Conservation (phyloP, 2,113 vertebrate genomes). For the Gymnobelideus leadbeateri region DNA sequence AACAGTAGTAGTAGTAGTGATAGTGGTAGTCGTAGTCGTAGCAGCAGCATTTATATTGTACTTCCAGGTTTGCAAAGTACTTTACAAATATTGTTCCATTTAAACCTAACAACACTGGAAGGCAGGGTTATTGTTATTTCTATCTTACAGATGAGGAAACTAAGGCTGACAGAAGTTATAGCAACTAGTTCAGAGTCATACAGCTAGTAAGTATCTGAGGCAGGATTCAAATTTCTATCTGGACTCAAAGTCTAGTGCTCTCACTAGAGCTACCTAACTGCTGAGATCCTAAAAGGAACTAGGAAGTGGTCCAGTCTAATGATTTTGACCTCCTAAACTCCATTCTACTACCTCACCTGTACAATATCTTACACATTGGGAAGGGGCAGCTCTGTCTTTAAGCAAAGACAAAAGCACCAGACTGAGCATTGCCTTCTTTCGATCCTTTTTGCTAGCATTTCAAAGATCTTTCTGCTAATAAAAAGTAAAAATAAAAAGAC, state of each 20-base stretch:
- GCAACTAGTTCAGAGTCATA: background rate
- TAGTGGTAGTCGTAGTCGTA: no score
- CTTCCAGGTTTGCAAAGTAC: background rate
- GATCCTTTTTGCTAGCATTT: background rate
- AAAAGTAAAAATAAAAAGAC: background rate
- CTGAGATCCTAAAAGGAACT: background rate
- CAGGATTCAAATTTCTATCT: background rate
- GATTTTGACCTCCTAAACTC: background rate
- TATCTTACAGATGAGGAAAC: background rate
- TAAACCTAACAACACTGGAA: background rate
- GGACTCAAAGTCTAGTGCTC: background rate
- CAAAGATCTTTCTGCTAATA: background rate
- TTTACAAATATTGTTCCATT: background rate
- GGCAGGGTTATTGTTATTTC: background rate
- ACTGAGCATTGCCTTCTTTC: background rate
- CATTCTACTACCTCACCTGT: background rate
- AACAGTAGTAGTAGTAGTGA: no score
- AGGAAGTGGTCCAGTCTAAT: background rate
- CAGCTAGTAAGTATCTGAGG: background rate
- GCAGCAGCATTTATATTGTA: background rate
- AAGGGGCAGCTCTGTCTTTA: background rate
- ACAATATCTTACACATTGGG: background rate
- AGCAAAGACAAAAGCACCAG: background rate
- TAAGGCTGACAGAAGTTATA: background rate
- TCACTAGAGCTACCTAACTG: no score